These are phyloP conservation scores for Girardinus metallicus DNA, from an alignment of 2,797 vertebrate species.

Conservation along the genomic window DNA sequence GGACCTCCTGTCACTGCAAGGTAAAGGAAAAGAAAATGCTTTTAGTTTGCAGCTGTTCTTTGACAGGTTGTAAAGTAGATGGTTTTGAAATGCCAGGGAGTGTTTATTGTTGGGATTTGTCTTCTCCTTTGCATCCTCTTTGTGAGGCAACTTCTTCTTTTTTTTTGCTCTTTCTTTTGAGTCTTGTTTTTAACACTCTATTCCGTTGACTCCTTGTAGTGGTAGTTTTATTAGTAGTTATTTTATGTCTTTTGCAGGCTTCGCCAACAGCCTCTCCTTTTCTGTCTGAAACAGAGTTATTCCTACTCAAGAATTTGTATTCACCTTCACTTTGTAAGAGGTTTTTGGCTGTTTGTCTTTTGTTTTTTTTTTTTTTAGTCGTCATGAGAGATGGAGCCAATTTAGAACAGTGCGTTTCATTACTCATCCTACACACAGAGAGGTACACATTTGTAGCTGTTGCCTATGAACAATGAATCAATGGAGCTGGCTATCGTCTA, in stretches of 20 bases:
- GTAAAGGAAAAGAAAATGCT: not conserved
- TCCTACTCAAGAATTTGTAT: slow-evolving; percentile 47
- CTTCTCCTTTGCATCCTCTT: slow-evolving; percentile 33
- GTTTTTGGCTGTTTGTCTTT: slow-evolving; percentile 27
- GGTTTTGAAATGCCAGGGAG: not conserved
- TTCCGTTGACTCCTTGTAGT: slow-evolving; percentile 23
- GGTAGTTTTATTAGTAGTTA: slow-evolving; percentile 1
- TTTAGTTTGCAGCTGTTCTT: not conserved
- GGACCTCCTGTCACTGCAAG: not conserved
- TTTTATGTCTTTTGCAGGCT: slow-evolving; percentile 24
- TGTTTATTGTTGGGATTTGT: slow-evolving; percentile 27
- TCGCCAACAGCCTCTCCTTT: slow-evolving; percentile 34
- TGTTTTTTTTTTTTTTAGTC: slow-evolving; percentile 29
- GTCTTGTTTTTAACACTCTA: slow-evolving; percentile 12
- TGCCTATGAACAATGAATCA: slow-evolving; percentile 41
- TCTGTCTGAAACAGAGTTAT: slow-evolving; percentile 55
- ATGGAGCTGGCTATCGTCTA: slow-evolving; percentile 23
- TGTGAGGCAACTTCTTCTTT: slow-evolving; percentile 32
- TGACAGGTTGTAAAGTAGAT: slow-evolving; percentile 6
- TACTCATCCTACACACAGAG: slow-evolving; percentile 23
- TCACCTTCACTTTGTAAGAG: slow-evolving; percentile 58
- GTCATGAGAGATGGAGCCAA: slow-evolving; percentile 37
- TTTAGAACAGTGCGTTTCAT: slow-evolving; percentile 37
- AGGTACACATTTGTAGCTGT: slow-evolving; percentile 19
- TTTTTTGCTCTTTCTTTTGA: not conserved